Evolutionary conservation across 2,888 invertebrate species (phyloP).

Genomic region (Volucella inflata): DNA sequence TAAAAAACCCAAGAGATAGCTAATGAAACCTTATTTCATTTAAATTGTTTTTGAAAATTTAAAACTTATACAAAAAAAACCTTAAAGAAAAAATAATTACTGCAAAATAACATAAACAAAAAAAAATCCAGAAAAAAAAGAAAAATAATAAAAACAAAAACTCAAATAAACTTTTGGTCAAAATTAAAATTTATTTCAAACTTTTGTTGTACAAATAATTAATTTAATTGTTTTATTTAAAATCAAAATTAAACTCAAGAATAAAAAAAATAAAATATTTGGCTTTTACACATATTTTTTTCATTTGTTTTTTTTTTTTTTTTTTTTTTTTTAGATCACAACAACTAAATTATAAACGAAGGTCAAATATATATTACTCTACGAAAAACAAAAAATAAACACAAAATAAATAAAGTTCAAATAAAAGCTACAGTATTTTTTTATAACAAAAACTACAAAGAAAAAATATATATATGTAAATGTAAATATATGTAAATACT

Average conservation of each 20-base stretch:
- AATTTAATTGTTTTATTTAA: conserved; percentile 1
- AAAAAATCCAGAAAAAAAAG: conserved; percentile 26
- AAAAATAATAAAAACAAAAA: conserved; percentile 33
- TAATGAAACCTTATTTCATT: no score
- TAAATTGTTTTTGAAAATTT: no score
- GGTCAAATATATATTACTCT: conserved; percentile 43
- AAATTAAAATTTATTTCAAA: conserved; percentile 40
- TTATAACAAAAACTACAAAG: conserved; percentile 54
- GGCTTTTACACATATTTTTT: conserved; percentile 7
- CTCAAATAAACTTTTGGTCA: conserved; percentile 14
- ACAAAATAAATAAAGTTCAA: conserved; percentile 17
- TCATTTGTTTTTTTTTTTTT: conserved; percentile 22
- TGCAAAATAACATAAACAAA: conserved; percentile 49
- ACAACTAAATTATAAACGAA: conserved; percentile 46
- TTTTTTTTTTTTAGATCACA: conserved; percentile 47
- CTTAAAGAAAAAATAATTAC: conserved; percentile 32
- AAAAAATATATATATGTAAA: conserved; percentile 29
- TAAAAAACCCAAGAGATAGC: no score
- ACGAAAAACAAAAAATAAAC: conserved; percentile 66
- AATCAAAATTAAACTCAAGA: conserved; percentile 38
- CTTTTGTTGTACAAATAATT: conserved; percentile 8
- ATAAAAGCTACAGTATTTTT: conserved; percentile 34
- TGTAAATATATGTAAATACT: background rate
- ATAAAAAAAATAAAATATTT: conserved; percentile 30
- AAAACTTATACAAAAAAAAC: conserved; percentile 2